Evolutionary conservation across 2,888 invertebrate genomes (phyloP).

Genomic region (Phortica magna): DNA sequence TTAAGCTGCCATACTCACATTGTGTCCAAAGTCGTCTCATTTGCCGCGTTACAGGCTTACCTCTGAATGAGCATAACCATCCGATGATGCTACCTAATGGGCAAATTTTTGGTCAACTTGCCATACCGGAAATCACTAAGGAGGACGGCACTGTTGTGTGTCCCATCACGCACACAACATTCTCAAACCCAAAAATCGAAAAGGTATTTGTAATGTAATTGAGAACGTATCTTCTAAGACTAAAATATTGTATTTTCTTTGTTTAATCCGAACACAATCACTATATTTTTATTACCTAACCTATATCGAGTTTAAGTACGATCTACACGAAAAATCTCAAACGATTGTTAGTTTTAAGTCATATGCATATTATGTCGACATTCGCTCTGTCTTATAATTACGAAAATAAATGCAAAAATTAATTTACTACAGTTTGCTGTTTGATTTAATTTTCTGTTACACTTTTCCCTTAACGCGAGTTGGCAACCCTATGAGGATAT

Average conservation of each 20-base stretch:
- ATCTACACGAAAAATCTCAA: no score
- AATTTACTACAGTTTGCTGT: not conserved
- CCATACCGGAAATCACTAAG: constrained; percentile 94
- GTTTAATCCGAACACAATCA: not conserved
- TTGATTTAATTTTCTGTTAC: constrained; percentile 12
- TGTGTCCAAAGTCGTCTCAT: constrained; percentile 97
- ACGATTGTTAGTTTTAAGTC: no score
- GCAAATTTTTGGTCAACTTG: constrained; percentile 96
- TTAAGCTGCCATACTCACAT: constrained; percentile 94
- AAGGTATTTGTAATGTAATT: constrained; percentile 97
- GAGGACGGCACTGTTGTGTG: constrained; percentile 95
- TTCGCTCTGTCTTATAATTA: not conserved
- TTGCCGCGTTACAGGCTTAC: constrained; percentile 92
- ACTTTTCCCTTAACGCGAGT: not conserved
- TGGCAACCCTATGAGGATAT: constrained; percentile 28
- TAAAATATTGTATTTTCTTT: not conserved
- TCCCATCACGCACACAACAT: constrained; percentile 95
- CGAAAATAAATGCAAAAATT: not conserved
- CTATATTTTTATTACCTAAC: not conserved
- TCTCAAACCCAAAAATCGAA: constrained; percentile 93
- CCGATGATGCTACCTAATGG: constrained; percentile 99
- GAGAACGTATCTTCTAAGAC: not conserved
- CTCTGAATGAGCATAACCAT: constrained; percentile 98
- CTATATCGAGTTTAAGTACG: not conserved
- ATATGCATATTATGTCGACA: no score